Evolutionary conservation across 2,888 invertebrate species (phyloP).

Genomic region (Pegoplata infirma): DNA sequence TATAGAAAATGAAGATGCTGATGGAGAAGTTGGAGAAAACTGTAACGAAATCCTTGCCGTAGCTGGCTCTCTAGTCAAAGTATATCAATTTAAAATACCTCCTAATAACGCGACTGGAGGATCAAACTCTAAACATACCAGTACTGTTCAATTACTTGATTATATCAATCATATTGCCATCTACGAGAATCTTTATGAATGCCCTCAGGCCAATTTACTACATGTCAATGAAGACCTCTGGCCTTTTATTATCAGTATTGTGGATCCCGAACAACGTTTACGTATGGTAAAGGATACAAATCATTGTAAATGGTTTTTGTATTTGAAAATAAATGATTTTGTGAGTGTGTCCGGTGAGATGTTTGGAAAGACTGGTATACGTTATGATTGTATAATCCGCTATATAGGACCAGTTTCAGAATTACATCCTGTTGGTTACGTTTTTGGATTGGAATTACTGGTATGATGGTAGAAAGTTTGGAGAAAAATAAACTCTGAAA

Average conservation of each 20-base stretch:
- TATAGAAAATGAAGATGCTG: conserved; percentile 20
- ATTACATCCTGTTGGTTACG: conserved; percentile 79
- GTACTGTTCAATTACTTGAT: conserved; percentile 71
- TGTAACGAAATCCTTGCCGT: conserved; percentile 53
- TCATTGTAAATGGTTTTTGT: conserved; percentile 78
- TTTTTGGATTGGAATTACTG: conserved; percentile 81
- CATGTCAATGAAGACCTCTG: conserved; percentile 76
- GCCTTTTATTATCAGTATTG: conserved; percentile 79
- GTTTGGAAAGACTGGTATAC: conserved; percentile 63
- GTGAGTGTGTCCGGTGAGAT: conserved; percentile 77
- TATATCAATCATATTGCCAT: conserved; percentile 66
- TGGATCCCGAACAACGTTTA: conserved; percentile 79
- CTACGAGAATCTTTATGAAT: conserved; percentile 72
- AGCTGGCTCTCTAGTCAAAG: conserved; percentile 68
- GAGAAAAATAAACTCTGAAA: background rate
- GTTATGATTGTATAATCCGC: conserved; percentile 77
- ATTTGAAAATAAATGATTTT: conserved; percentile 70
- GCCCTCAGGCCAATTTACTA: conserved; percentile 66
- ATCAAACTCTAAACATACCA: conserved; percentile 61
- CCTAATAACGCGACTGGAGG: conserved; percentile 7
- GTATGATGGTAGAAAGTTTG: conserved; percentile 72
- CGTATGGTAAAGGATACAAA: conserved; percentile 78
- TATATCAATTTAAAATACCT: conserved; percentile 61
- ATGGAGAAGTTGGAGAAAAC: conserved; percentile 61
- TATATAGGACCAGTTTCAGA: conserved; percentile 80